Conservation (phyloP, 2,113 vertebrate genomes). For the Rhagologus leucostigma region DNA sequence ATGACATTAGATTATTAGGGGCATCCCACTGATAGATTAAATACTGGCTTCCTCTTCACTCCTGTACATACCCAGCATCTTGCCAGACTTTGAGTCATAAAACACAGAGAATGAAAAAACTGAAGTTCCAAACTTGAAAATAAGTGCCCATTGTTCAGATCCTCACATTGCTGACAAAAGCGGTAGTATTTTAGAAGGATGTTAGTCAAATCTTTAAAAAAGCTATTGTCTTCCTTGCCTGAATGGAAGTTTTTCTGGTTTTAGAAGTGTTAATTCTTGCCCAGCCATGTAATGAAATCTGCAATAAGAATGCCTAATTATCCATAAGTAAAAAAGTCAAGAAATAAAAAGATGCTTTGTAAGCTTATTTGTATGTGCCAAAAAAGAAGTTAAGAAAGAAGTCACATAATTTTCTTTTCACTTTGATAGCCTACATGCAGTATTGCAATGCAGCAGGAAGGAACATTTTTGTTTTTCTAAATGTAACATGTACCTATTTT, state of each 20-base stretch:
- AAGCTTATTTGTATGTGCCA: background rate
- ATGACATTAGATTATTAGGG: background rate
- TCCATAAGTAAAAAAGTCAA: background rate
- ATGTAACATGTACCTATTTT: background rate
- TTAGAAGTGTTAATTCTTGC: background rate
- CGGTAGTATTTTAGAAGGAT: background rate
- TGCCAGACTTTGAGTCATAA: background rate
- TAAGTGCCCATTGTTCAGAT: background rate
- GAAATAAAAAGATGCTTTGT: background rate
- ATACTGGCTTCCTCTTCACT: background rate
- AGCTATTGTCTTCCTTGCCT: background rate
- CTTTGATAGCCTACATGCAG: background rate
- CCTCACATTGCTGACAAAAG: background rate
- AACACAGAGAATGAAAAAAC: background rate
- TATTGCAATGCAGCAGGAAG: background rate
- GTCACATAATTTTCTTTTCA: background rate
- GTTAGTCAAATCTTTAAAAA: background rate
- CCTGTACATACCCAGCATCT: background rate
- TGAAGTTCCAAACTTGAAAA: background rate
- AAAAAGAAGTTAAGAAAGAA: background rate
- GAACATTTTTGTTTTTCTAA: background rate
- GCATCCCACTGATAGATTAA: fast-evolving
- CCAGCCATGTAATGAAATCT: background rate
- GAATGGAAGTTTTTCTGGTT: background rate
- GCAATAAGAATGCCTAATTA: background rate